A percentile compares a stretch with the other conserved stretches of the same genome.
Evolutionary conservation across 2,888 invertebrate genomes (phyloP).

Genomic region (Drosophila ochracea): DNA sequence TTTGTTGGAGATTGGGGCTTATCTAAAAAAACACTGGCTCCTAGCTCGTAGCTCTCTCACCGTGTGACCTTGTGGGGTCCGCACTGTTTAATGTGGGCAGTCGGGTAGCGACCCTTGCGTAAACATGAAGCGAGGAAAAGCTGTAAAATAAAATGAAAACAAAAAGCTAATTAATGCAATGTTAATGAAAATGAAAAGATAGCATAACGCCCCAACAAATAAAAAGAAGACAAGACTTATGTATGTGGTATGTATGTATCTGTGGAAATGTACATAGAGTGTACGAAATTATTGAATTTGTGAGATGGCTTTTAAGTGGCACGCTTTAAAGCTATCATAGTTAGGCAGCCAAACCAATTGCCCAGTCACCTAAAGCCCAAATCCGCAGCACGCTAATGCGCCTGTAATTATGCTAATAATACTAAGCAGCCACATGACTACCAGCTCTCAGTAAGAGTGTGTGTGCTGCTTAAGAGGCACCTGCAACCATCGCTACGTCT

Average conservation of each 20-base stretch:
- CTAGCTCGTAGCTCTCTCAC: constrained; percentile 16
- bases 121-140: constrained; percentile 50
- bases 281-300: constrained; percentile 1
- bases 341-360: constrained; percentile 61
- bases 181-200: constrained; percentile 55
- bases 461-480: constrained; percentile 44
- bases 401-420: constrained; percentile 81
- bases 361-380: constrained; percentile 55
- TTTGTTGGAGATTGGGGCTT: constrained; percentile 57
- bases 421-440: constrained; percentile 60
- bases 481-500: constrained; percentile 44
- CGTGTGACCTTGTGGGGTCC: constrained; percentile 36
- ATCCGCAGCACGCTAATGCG: constrained; percentile 69
- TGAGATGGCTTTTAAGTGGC: constrained; percentile 33
- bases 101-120: constrained; percentile 39
- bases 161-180: constrained; percentile 69
- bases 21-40: constrained; percentile 34
- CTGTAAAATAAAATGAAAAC: constrained; percentile 55
- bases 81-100: constrained; percentile 52
- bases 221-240: constrained; percentile 8
- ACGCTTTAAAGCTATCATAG: constrained; percentile 62
- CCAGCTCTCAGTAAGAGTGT: constrained; percentile 10
- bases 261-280: constrained; percentile 25
- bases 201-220: neutral
- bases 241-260: constrained; percentile 2